Base-by-base conservation (phyloP, 2,113 vertebrate genomes). In the Ochotona curzoniae region DNA sequence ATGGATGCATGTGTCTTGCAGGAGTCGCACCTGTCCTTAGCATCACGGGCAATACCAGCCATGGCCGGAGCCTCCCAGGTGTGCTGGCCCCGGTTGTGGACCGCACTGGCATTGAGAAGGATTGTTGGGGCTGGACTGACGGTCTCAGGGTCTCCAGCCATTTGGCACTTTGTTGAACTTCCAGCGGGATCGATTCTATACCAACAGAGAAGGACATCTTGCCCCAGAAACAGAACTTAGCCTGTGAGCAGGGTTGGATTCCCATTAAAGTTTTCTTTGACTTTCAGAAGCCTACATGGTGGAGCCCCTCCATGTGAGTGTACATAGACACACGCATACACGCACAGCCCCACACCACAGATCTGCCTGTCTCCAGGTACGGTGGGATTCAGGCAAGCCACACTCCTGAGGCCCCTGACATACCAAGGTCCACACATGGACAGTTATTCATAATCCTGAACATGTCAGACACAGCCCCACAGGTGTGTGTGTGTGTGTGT, bases 161-260 rank as follows among this genome's bases (percentile, higher is more conserved):
- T 67, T 20, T 76, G 89, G 71, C 11, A 89, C 60, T 69, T 26
- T 84, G 81, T 38, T 94, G 64, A 80, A 94, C 88, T 86, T 61
- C 30, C 11, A 11, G 20, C 38, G 26, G 26, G 73, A 51, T 5
- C 28, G 71, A 35, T 47, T 76, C 70, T 9, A 21, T 64, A 79
- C 70, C 30, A 78, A 15, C 18, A 49, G 47, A 30, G 57, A 92
- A 66, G 73, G 13, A 8, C 66, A 30, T 89, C 38, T 78, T 81
- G 30, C 15, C 32, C 54, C 63, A 14, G 61, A 87, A 20, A 57
- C 44, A 51, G 63, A 84, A 81, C 81, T 87, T 83, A 83, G 73
- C 44, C 30, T 91, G 57, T 67, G 66, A 86, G 14, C 38, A 83
- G 61, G 20, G 14, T 71, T 44, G 87, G 81, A 12, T 35, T 44